Evolutionary conservation across 2,113 vertebrate genomes (phyloP).

Genomic region (Mastomys natalensis): DNA sequence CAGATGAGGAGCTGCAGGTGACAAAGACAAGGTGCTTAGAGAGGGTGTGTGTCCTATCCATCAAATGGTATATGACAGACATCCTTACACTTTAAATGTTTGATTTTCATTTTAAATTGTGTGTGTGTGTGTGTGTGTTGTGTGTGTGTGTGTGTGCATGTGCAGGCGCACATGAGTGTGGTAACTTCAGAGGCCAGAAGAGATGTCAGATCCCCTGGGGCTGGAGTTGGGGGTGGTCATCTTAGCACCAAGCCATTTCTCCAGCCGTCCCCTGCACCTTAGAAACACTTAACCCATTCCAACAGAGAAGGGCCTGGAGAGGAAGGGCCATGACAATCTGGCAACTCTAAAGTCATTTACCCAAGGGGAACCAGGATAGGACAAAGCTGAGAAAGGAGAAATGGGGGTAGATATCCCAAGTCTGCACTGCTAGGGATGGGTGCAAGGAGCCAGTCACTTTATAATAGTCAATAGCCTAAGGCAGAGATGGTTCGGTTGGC

Average conservation of each 20-base stretch:
- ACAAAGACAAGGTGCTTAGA: slow-evolving; percentile 52
- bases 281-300: neutral
- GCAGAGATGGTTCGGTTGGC: neutral
- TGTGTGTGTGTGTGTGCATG: neutral
- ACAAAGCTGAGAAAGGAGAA: neutral
- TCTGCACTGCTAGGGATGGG: rapidly evolving
- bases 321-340: neutral
- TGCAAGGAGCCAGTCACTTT: rapidly evolving
- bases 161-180: neutral
- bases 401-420: rapidly evolving
- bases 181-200: neutral
- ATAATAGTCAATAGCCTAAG: neutral
- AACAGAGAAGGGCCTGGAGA: neutral
- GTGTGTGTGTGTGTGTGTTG: neutral
- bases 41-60: neutral
- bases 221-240: too few relatives aligned
- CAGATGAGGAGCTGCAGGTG: slow-evolving; percentile 74
- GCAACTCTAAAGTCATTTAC: neutral
- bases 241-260: neutral
- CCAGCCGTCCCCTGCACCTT: neutral
- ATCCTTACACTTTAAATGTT: neutral
- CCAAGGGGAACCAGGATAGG: neutral
- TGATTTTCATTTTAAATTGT: neutral
- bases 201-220: neutral
- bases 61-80: neutral